phyloP scores from a whole-genome alignment of 2,888 invertebrate genomes.

The Trissonchulus sp. region DNA sequence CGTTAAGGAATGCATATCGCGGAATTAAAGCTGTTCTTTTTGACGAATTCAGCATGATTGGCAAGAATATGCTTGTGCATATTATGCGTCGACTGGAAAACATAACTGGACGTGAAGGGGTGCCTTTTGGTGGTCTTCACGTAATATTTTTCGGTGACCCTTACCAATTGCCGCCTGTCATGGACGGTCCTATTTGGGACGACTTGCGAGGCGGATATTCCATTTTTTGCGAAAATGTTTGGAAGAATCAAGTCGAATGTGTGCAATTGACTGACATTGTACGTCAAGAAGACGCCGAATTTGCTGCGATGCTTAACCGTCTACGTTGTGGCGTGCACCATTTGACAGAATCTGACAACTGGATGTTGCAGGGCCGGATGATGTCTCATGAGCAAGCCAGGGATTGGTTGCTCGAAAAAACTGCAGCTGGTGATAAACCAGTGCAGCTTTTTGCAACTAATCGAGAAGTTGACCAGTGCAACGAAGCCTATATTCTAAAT shows the following conservation, averaged over 20 bases:
- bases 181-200: background rate
- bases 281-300: background rate
- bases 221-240: background rate
- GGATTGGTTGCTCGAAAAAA: too few relatives aligned
- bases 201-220: background rate
- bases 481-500: too few relatives aligned
- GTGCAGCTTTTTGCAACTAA: background rate
- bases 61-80: background rate
- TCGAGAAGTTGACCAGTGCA: background rate
- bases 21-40: background rate
- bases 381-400: background rate
- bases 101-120: background rate
- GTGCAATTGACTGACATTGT: background rate
- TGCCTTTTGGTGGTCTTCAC: constrained; percentile 8
- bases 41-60: constrained; percentile 9
- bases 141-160: background rate
- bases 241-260: background rate
- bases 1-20: background rate
- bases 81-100: background rate
- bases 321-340: background rate
- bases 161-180: background rate
- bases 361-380: background rate
- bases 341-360: background rate
- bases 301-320: background rate
- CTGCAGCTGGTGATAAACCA: background rate